phyloP scores from a whole-genome alignment of 2,797 vertebrate genomes.

The Sorex maritimensis region DNA sequence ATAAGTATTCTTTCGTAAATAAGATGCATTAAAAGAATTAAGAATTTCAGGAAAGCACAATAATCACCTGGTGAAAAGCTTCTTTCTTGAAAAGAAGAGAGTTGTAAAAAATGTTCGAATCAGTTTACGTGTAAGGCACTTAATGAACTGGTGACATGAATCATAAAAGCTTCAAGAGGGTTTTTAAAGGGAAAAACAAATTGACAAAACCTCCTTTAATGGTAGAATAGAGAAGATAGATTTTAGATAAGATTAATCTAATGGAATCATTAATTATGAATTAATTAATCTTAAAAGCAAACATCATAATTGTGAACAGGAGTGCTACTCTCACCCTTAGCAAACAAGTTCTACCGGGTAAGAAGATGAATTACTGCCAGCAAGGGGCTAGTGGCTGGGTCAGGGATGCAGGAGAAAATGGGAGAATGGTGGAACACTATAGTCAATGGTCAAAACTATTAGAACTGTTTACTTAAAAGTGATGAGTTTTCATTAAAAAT shows the following conservation, averaged over 20 bases:
- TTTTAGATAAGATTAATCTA: not conserved
- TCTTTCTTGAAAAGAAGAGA: not conserved
- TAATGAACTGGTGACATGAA: not conserved
- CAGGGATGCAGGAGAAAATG: not conserved
- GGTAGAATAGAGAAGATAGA: not conserved
- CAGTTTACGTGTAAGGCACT: not conserved
- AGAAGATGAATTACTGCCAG: not conserved
- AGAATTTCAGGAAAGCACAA: not conserved
- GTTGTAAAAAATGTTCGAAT: not conserved
- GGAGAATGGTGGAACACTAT: no score
- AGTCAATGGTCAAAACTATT: not conserved
- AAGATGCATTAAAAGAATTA: not conserved
- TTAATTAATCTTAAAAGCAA: no score
- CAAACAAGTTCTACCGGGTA: not conserved
- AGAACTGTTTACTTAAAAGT: not conserved
- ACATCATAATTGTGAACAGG: not conserved
- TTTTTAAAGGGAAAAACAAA: not conserved
- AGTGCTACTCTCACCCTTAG: not conserved
- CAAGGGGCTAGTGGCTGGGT: not conserved
- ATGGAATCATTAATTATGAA: no score
- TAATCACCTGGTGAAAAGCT: not conserved
- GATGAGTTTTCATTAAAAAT: not conserved
- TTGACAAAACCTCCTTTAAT: not conserved
- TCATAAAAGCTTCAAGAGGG: not conserved
- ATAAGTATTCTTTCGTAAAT: not conserved